These are phyloP conservation scores for Chrysogorgia sp. DNA, from an alignment of 92 coral and sea anemone genomes.

Conservation along the genomic window DNA sequence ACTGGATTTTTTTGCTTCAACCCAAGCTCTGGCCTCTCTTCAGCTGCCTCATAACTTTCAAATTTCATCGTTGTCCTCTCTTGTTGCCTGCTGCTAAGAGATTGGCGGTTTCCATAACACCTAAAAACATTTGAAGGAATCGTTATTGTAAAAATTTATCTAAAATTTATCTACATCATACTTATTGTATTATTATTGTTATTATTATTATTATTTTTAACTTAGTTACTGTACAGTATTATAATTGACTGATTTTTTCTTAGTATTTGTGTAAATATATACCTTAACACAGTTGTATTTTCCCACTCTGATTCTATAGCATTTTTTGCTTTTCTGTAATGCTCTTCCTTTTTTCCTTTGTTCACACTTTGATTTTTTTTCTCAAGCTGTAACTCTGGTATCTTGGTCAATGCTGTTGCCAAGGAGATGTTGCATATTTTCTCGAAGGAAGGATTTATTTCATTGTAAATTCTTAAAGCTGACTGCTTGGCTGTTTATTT, in stretches of 20 bases:
- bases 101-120: slow-evolving; percentile 36
- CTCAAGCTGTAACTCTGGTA: slow-evolving; percentile 35
- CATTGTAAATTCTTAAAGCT: slow-evolving; percentile 15
- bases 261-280: too few relatives aligned
- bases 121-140: too few relatives aligned
- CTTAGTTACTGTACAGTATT: too few relatives aligned
- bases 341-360: slow-evolving; percentile 15
- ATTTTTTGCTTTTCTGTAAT: background rate
- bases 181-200: too few relatives aligned
- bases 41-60: slow-evolving; percentile 20
- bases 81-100: slow-evolving; percentile 24
- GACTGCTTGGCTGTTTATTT: background rate
- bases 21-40: slow-evolving; percentile 31
- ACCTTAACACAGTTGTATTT: slow-evolving; percentile 34
- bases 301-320: slow-evolving; percentile 18
- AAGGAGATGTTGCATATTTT: slow-evolving; percentile 8
- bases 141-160: too few relatives aligned
- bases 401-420: slow-evolving; percentile 21
- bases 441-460: slow-evolving; percentile 17
- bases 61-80: slow-evolving; percentile 2
- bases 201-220: too few relatives aligned
- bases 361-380: slow-evolving; percentile 3
- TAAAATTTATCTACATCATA: too few relatives aligned
- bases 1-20: slow-evolving; percentile 1
- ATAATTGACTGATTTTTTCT: too few relatives aligned